Base-by-base conservation (phyloP, 2,797 vertebrate species). In the Silurus lanzhouensis region DNA sequence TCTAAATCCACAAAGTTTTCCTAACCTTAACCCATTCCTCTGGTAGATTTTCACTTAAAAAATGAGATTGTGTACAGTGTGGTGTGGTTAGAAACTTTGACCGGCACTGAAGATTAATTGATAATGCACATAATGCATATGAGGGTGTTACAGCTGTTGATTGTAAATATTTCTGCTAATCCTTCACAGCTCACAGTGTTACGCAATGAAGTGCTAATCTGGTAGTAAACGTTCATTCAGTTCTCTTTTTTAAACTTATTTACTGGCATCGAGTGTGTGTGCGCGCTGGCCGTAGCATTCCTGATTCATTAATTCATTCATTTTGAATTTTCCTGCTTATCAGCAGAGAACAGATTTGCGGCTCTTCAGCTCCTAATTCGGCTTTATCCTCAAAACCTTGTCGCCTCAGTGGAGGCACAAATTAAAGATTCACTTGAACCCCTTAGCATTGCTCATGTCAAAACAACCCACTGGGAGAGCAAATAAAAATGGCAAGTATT, bases 301-400 rank as follows among this genome's bases (percentile, higher is more conserved):
- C 78, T 90, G 81, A 72, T 63, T 83, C 68, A 83, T 83, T 82
- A 70, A 71, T 70, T 82, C 55, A 46, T 82, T 82, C 66, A 44
- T 82, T 70, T 82, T 58, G 55, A 82, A 70, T 71, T 82, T 89
- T 88, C 38, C 86, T 64, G 92, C 94, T 95, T 96, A 95, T 96
- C 95, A 93, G 91, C 93, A 90, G 93, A 91, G 94, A 95, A 94
- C 95, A 96, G 94, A 95, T 95, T 94, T 95, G 94, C 89, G 89
- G 92, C 92, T 91, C 70, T 83, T 81, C 82, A 67, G 63, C 70
- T 20, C 58, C 63, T 83, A 72, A 94, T 94, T 95, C 94, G 93
- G 91, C 92, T 91, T 92, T 90, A 93, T 93, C 91, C 94, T 92
- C 91, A 93, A 94, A 94, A 93, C 92, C 87, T 82, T 74, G 64